These are phyloP conservation scores for Pasiphila rectangulata DNA, from an alignment of 2,888 invertebrate genomes.

Conservation along the genomic window DNA sequence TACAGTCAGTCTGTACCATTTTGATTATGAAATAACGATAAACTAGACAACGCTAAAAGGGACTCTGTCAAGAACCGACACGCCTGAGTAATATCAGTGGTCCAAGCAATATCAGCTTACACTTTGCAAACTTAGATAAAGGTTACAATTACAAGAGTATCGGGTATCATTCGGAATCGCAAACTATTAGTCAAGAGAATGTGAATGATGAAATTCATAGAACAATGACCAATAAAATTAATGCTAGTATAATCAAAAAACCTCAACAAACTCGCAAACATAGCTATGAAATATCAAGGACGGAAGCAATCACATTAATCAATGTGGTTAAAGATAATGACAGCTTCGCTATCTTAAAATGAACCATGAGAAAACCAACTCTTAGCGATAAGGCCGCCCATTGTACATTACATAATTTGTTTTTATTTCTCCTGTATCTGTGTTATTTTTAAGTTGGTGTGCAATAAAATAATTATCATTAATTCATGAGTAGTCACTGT, in stretches of 20 bases:
- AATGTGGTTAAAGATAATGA: background rate
- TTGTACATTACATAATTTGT: too few species aligned
- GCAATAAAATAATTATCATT: too few species aligned
- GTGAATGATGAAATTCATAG: too few species aligned
- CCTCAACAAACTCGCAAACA: background rate
- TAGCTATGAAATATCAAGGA: background rate
- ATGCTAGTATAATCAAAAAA: background rate
- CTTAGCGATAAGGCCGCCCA: too few species aligned
- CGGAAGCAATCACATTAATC: conserved; percentile 1
- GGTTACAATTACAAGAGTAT: conserved; percentile 12
- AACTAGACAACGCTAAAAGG: background rate
- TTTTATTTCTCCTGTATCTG: too few species aligned
- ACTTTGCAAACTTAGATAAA: conserved; percentile 16
- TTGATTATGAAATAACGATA: background rate
- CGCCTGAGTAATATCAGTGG: conserved; percentile 8
- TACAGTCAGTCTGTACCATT: too few species aligned
- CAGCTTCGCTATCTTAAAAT: conserved; percentile 1
- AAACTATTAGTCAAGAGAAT: background rate
- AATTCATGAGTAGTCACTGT: too few species aligned
- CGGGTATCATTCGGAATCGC: conserved; percentile 2
- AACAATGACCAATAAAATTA: too few species aligned
- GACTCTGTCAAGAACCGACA: background rate
- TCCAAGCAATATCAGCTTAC: conserved; percentile 15
- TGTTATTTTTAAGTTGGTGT: too few species aligned
- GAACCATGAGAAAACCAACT: too few species aligned